Conservation (phyloP, 2,113 vertebrate genomes). For the Montifringilla adamsi region DNA sequence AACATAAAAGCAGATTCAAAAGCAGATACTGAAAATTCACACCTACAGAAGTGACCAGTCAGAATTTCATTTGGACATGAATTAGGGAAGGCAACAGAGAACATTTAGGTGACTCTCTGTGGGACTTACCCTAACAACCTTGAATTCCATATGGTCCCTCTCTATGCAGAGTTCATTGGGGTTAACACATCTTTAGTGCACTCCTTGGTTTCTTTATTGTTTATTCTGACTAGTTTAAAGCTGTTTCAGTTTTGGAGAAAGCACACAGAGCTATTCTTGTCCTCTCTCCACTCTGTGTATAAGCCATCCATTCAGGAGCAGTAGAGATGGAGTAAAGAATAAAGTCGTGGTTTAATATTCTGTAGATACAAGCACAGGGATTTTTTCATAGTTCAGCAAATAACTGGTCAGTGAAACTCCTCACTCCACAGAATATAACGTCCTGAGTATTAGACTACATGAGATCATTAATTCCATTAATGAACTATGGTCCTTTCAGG, state of each 20-base stretch:
- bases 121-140: not conserved
- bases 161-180: accelerated
- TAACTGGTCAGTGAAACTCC: not conserved
- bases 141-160: not conserved
- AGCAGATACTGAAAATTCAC: not conserved
- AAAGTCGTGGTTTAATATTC: not conserved
- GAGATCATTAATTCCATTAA: not conserved
- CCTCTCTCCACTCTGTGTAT: not conserved
- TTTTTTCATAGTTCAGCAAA: not conserved
- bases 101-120: not conserved
- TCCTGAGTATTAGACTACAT: not conserved
- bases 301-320: not conserved
- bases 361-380: not conserved
- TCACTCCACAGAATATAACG: not conserved
- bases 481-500: not conserved
- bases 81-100: not conserved
- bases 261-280: not conserved
- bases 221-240: not conserved
- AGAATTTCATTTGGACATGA: not conserved
- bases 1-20: not conserved
- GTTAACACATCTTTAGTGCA: not conserved
- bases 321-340: not conserved
- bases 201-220: not conserved
- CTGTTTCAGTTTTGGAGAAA: not conserved
- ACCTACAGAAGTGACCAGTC: not conserved